These are phyloP conservation scores for Bubalus kerabau DNA, from an alignment of 2,113 vertebrate genomes.

Conservation along the genomic window DNA sequence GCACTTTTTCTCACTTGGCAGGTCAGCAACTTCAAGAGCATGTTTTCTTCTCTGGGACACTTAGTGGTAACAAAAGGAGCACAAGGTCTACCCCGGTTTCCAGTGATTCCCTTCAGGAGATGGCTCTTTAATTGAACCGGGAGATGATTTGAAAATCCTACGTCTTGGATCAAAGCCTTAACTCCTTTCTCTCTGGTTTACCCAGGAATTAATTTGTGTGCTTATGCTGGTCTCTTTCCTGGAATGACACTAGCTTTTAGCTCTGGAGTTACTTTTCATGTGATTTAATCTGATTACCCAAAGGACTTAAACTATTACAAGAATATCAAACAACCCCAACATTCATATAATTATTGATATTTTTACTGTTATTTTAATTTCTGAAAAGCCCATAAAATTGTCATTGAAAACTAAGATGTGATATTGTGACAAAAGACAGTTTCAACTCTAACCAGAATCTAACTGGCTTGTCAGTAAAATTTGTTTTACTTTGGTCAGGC, in stretches of 20 bases:
- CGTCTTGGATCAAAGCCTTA: background rate
- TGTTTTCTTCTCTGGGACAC: rapidly evolving
- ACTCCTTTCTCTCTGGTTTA: background rate
- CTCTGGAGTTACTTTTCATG: background rate
- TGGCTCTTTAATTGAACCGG: background rate
- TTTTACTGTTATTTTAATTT: conserved; percentile 40
- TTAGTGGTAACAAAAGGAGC: background rate
- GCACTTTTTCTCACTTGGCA: background rate
- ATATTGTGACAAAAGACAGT: background rate
- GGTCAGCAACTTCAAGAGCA: background rate
- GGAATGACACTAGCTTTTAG: background rate
- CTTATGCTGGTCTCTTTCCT: background rate
- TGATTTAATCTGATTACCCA: conserved; percentile 3
- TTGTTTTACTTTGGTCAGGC: background rate
- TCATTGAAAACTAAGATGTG: background rate
- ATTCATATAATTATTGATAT: background rate
- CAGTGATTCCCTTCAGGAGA: background rate
- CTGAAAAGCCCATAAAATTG: conserved; percentile 2
- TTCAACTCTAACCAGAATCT: background rate
- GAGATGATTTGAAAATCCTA: conserved; percentile 2
- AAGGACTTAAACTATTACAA: conserved; percentile 42
- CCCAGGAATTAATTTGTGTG: conserved; percentile 1
- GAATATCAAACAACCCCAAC: background rate
- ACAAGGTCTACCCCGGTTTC: background rate
- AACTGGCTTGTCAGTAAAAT: background rate